Evolutionary conservation across 2,888 invertebrate genomes (phyloP), one percentile per base, ranked within the genome.

Genomic region (Drosophila diplacantha): DNA sequence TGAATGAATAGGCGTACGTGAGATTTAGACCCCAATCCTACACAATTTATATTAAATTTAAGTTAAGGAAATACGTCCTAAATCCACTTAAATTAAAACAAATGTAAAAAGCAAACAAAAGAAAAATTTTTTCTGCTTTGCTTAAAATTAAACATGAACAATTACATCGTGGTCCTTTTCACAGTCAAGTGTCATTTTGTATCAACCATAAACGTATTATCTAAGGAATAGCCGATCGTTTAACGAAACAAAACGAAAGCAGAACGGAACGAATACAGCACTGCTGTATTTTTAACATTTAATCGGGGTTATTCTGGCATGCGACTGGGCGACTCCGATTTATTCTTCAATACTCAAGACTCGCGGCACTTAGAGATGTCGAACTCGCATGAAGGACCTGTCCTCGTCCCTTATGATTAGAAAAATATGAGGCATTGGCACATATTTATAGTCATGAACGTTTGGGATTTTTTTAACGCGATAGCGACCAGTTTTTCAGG

Each of bases 151-250:
- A 52, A 74, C 74, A 63, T 54, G 20, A 49, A 75, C 73, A 85
- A 85, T 87, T 87, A 87, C 87, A 85, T 86, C 85, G 78, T 86
- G 83, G 74, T 87, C 86, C 74, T 86, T 83, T 75, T 87, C 86
- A 86, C 83, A 88, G 79, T 87, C 87, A 74, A 88, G 85, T 72
- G 87, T 88, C 87, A 87, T 87, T 46, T 46, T 31, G 29, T 75
- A 69, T 61, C 52, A 65, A 61, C 52, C 51, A 62, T 39, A 37
- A 54, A 34, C 59, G 59, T 29, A 14, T 31, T 46, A 53, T 58
- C 37, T 44, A 34, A 20, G 29, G 5, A 22, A 20, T 51, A 49
- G 29, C 35, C 44, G 54, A 52, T 71, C 58, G 63, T 26, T 47
- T 54, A 76, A 62, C 55, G 55, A 70, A 72, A 64, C 35, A 63